These are phyloP conservation scores for Aeoliscus strigatus DNA, from an alignment of 2,797 vertebrate genomes.

Conservation along the genomic window DNA sequence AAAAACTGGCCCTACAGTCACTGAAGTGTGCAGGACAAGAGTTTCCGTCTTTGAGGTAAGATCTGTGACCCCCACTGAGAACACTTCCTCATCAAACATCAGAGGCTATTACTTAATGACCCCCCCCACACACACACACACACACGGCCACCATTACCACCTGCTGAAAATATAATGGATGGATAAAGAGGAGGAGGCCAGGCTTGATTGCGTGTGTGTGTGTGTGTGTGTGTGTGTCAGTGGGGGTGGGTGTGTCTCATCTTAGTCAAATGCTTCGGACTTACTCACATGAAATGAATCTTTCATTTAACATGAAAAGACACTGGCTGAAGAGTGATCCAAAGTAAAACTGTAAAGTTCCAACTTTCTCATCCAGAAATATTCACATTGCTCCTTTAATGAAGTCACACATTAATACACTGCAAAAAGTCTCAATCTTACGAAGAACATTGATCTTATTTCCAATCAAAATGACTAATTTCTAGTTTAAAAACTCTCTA, in stretches of 20 bases:
- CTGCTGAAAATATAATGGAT: conserved; percentile 39
- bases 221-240: conserved; percentile 25
- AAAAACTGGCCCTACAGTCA: conserved; percentile 25
- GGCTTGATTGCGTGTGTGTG: conserved; percentile 17
- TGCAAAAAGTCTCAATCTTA: too few species aligned
- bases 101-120: conserved; percentile 65
- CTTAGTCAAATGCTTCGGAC: conserved; percentile 47
- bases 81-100: conserved; percentile 55
- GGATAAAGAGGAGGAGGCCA: conserved; percentile 36
- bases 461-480: too few species aligned
- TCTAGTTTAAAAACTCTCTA: too few species aligned
- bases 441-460: too few species aligned
- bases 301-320: conserved; percentile 52
- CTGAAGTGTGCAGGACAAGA: conserved; percentile 26
- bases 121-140: too few species aligned
- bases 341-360: too few species aligned
- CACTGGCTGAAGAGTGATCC: too few species aligned
- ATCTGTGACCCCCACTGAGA: conserved; percentile 48
- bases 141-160: conserved; percentile 35
- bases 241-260: conserved; percentile 49
- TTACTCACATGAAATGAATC: too few species aligned
- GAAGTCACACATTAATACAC: too few species aligned
- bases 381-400: too few species aligned
- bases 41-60: conserved; percentile 52
- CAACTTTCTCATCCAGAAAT: too few species aligned